phyloP scores from a whole-genome alignment of 2,113 vertebrate genomes.

The Geococcyx californianus region DNA sequence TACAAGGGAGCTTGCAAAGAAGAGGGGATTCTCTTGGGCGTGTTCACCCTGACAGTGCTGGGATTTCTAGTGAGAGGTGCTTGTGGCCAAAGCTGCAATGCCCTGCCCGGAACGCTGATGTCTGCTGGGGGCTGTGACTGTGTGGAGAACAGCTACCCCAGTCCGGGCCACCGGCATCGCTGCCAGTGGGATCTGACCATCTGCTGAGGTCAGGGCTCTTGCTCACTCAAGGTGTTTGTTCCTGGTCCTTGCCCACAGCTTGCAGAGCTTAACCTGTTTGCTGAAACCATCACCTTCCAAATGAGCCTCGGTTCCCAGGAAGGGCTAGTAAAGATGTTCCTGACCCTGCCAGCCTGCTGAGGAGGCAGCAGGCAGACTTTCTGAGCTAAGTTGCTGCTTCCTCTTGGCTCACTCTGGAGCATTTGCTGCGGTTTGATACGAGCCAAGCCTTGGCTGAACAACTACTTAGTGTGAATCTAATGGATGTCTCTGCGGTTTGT shows the following conservation, averaged over 20 bases:
- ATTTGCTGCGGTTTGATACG: not conserved
- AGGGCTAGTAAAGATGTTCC: not conserved
- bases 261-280: not conserved
- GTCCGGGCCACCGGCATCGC: rapidly evolving
- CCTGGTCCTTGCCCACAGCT: not conserved
- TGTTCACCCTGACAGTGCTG: not conserved
- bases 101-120: rapidly evolving
- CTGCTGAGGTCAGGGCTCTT: not conserved
- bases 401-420: not conserved
- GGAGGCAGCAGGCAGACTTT: not conserved
- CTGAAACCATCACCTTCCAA: not conserved
- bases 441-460: not conserved
- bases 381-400: not conserved
- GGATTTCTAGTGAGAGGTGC: not conserved
- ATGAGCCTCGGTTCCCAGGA: rapidly evolving
- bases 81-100: not conserved
- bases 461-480: not conserved
- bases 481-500: not conserved
- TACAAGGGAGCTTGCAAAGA: not conserved
- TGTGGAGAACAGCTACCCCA: not conserved
- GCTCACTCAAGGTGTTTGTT: not conserved
- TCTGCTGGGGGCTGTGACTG: not conserved
- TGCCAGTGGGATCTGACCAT: not conserved
- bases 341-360: not conserved
- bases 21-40: not conserved